These are phyloP conservation scores for Chalcosyrphus nemorum DNA, from an alignment of 2,888 invertebrate genomes.

Conservation along the genomic window DNA sequence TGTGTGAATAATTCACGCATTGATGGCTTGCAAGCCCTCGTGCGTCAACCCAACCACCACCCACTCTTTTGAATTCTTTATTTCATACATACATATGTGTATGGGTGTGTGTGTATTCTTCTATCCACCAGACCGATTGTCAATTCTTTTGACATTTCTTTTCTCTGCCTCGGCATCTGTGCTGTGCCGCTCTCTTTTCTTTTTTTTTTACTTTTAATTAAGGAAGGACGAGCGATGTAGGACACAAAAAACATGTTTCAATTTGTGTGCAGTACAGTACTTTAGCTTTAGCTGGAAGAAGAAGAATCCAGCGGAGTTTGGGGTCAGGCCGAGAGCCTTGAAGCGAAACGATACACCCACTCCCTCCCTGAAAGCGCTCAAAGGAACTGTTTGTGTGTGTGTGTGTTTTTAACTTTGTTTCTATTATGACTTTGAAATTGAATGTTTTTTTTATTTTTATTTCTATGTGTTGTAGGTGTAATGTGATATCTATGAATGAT, in stretches of 20 bases:
- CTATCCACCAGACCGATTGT: conserved; percentile 63
- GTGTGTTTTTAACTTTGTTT: not conserved
- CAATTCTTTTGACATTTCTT: conserved; percentile 61
- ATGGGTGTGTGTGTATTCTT: not conserved
- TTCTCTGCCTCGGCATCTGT: not conserved
- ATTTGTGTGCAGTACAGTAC: conserved; percentile 13
- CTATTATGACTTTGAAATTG: conserved; percentile 44
- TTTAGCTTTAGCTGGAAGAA: not conserved
- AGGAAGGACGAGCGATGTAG: conserved; percentile 58
- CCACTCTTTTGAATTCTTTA: conserved; percentile 28
- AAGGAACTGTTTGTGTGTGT: conserved; percentile 8
- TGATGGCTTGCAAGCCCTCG: conserved; percentile 45
- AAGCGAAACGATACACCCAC: conserved; percentile 1
- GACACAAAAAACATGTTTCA: conserved; percentile 33
- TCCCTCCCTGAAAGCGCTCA: conserved; percentile 21
- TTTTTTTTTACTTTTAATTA: conserved; percentile 64
- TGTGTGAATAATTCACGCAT: conserved; percentile 68
- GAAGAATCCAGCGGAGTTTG: not conserved
- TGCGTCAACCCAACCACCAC: conserved; percentile 23
- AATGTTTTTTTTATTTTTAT: conserved; percentile 3
- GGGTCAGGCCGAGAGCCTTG: not conserved
- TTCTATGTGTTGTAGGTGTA: conserved; percentile 1
- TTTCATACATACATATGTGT: no score
- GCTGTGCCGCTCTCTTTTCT: conserved; percentile 3
- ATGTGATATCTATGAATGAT: conserved; percentile 37